Conservation (phyloP, 2,888 invertebrate genomes). For the Athetis lepigone region DNA sequence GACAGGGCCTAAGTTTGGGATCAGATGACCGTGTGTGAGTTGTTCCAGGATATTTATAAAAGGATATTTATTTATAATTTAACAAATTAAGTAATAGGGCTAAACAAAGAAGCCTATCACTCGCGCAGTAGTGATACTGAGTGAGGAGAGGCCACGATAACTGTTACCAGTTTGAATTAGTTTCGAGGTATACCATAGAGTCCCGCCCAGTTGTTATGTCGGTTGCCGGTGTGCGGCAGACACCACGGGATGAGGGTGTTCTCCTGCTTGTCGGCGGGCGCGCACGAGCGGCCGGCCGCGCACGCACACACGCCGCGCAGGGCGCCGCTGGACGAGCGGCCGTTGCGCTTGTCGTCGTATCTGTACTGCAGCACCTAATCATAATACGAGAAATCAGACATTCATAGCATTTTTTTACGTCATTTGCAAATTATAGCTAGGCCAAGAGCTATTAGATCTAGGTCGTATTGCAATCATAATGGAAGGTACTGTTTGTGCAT, state of each 20-base stretch:
- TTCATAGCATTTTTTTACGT: background rate
- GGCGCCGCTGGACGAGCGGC: slow-evolving; percentile 81
- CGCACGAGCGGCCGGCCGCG: slow-evolving; percentile 92
- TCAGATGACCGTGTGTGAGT: too few species aligned
- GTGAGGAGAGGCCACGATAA: too few species aligned
- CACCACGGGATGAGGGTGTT: slow-evolving; percentile 97
- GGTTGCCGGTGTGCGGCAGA: slow-evolving; percentile 95
- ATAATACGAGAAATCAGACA: background rate
- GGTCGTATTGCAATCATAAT: too few species aligned
- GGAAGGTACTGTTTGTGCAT: too few species aligned
- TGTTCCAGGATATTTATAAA: too few species aligned
- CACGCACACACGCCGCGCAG: slow-evolving; percentile 95
- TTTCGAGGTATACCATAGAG: slow-evolving; percentile 91
- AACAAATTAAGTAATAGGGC: background rate
- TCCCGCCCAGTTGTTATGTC: slow-evolving; percentile 97
- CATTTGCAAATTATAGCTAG: background rate
- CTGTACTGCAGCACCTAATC: slow-evolving; percentile 85
- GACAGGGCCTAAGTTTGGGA: too few species aligned
- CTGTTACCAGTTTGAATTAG: background rate
- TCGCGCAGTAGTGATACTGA: too few species aligned
- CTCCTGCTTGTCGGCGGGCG: slow-evolving; percentile 93
- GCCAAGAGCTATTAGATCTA: too few species aligned
- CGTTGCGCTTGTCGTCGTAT: slow-evolving; percentile 86
- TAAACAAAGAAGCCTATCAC: too few species aligned
- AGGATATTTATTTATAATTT: background rate